Evolutionary conservation across 2,888 invertebrate species (phyloP).

Genomic region (Diabrotica balteata): DNA sequence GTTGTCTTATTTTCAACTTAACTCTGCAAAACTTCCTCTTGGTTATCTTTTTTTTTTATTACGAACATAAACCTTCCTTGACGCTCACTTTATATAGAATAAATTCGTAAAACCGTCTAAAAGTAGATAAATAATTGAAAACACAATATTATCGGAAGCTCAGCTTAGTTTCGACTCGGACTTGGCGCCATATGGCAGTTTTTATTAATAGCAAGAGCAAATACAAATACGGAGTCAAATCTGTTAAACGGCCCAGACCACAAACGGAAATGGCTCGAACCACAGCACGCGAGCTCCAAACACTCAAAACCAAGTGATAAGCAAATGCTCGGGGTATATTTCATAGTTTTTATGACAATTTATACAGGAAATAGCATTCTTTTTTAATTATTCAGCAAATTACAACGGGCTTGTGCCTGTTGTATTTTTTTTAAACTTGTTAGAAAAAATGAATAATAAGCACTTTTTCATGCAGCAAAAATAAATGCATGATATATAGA

Average conservation of each 20-base stretch:
- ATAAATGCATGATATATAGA: too few species aligned
- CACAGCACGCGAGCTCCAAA: conserved; percentile 40
- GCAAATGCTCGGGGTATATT: conserved; percentile 40
- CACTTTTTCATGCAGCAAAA: too few species aligned
- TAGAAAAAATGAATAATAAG: too few species aligned
- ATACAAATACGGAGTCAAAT: conserved; percentile 36
- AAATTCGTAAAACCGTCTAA: neutral
- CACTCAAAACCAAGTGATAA: conserved; percentile 35
- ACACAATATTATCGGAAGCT: conserved; percentile 2
- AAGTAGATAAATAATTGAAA: conserved; percentile 6
- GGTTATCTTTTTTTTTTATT: too few species aligned
- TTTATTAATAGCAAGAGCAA: conserved; percentile 29
- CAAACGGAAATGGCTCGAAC: conserved; percentile 39
- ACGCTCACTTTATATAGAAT: too few species aligned
- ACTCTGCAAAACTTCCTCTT: too few species aligned
- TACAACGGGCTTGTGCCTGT: neutral
- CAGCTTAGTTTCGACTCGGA: conserved; percentile 18
- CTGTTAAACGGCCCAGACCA: conserved; percentile 34
- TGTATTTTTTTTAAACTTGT: too few species aligned
- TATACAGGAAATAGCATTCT: conserved; percentile 43
- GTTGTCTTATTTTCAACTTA: too few species aligned
- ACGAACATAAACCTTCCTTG: too few species aligned
- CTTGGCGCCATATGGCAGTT: conserved; percentile 30
- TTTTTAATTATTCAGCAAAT: conserved; percentile 34
- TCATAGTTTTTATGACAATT: conserved; percentile 39